Percentiles rank a stretch among this genome's conserved stretches.
Conservation (phyloP, 1,140 invertebrate species). For the Rhizoglyphus robini region DNA sequence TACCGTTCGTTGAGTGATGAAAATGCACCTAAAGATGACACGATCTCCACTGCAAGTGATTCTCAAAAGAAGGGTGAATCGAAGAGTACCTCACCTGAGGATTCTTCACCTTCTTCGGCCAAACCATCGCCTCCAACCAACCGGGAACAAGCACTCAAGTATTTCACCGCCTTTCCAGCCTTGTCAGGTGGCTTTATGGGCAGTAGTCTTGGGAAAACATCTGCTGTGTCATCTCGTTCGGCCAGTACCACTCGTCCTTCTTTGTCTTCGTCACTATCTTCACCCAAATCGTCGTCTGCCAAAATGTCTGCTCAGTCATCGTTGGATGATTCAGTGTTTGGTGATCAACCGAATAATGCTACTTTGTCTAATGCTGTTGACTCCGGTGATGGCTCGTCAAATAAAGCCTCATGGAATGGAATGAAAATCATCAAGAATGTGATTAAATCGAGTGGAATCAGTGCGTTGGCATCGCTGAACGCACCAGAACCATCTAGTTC, state of each 20-base stretch:
- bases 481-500: neutral
- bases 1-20: neutral
- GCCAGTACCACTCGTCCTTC: neutral
- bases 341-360: neutral
- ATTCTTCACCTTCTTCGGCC: no score
- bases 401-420: conserved; percentile 7
- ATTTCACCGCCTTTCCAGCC: conserved; percentile 28
- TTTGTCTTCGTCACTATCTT: neutral
- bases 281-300: neutral
- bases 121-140: no score
- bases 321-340: conserved; percentile 13
- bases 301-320: conserved; percentile 5
- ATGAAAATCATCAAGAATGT: conserved; percentile 2
- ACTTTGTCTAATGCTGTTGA: neutral
- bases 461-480: neutral
- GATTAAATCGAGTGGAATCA: neutral
- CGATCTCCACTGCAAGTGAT: no score
- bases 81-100: no score
- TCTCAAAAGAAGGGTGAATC: no score
- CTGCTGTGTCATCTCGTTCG: neutral
- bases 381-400: neutral
- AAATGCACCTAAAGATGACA: no score
- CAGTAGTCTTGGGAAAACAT: neutral
- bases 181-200: conserved; percentile 12
- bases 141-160: conserved; percentile 15